A percentile compares a stretch with the other conserved stretches of the same genome.
Evolutionary conservation across 2,113 vertebrate species (phyloP).

Genomic region (Neofelis nebulosa): DNA sequence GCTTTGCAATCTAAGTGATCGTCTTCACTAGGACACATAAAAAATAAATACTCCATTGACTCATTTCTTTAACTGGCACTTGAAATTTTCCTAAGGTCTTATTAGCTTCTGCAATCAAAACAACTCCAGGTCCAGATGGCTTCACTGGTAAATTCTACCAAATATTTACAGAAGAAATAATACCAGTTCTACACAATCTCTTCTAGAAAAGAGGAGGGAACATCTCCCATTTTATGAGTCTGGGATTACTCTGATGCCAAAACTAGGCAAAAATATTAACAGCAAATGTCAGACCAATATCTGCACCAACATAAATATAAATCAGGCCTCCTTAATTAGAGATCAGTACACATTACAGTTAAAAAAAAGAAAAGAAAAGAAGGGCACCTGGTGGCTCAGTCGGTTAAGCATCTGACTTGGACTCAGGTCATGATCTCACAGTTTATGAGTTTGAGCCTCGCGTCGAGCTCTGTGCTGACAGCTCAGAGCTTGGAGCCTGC

Average conservation of each 20-base stretch:
- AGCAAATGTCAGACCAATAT: slow-evolving; percentile 21
- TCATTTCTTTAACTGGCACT: slow-evolving; percentile 16
- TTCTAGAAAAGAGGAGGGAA: background rate
- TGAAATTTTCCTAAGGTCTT: background rate
- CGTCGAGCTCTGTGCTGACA: background rate
- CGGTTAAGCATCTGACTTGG: background rate
- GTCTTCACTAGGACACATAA: background rate
- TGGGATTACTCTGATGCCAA: background rate
- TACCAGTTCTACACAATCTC: background rate
- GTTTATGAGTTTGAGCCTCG: background rate
- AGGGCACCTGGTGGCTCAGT: background rate
- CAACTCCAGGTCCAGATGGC: background rate
- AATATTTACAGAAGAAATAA: slow-evolving; percentile 10
- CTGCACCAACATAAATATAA: background rate
- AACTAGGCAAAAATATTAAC: slow-evolving; percentile 37
- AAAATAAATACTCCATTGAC: background rate
- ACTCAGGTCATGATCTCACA: background rate
- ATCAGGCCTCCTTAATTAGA: background rate
- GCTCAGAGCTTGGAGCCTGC: background rate
- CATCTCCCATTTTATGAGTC: background rate
- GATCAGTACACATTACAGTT: background rate
- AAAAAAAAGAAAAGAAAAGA: background rate
- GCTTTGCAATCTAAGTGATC: background rate
- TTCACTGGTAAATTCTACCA: slow-evolving; percentile 2
- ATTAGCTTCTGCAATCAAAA: background rate